phyloP scores from a whole-genome alignment of 2,797 vertebrate species.

The Macrochelys suwanniensis region DNA sequence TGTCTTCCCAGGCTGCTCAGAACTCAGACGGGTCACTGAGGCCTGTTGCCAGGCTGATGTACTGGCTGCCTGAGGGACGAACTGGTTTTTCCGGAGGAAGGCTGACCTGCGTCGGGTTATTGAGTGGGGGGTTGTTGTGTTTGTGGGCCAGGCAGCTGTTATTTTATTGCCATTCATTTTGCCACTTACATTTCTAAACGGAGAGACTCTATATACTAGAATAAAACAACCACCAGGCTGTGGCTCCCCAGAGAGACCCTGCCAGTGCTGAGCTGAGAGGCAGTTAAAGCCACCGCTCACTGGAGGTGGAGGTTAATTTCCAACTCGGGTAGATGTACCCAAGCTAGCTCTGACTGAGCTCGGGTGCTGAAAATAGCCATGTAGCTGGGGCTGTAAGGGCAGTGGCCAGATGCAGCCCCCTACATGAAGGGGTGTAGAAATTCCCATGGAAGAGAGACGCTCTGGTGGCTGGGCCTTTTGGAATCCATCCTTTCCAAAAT shows the following conservation, averaged over 20 bases:
- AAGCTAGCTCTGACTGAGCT: not conserved
- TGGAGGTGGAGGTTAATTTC: not conserved
- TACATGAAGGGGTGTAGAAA: not conserved
- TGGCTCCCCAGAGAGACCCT: too few species aligned
- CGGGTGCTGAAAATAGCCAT: not conserved
- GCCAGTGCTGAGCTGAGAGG: not conserved
- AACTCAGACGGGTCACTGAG: not conserved
- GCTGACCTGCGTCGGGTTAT: not conserved
- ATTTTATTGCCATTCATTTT: not conserved
- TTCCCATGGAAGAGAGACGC: not conserved
- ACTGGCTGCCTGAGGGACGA: too few species aligned
- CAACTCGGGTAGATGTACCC: not conserved
- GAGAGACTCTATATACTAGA: not conserved
- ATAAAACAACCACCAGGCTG: not conserved
- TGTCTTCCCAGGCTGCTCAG: not conserved
- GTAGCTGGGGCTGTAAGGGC: not conserved
- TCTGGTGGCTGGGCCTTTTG: not conserved
- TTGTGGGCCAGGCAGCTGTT: not conserved
- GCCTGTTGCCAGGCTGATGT: not conserved
- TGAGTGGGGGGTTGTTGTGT: not conserved
- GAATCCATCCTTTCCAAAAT: not conserved
- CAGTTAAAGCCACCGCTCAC: not conserved
- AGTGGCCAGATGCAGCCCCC: not conserved
- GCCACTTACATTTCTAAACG: too few species aligned
- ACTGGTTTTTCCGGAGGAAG: not conserved